Base-by-base conservation (phyloP, 1,140 invertebrate species). In the Nomia melanderi region DNA sequence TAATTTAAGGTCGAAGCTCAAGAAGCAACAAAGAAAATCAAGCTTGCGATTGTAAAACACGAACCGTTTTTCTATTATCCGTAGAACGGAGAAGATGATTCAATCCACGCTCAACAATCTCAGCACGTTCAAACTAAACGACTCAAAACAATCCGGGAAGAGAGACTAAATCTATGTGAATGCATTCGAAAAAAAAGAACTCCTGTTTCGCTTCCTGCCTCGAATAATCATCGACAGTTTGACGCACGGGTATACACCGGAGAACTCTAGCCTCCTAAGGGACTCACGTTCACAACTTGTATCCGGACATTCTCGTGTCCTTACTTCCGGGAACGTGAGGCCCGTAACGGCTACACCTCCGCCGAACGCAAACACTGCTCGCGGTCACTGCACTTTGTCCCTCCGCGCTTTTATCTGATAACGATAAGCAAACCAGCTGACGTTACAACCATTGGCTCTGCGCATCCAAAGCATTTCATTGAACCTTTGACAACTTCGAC, bases 301-400 rank as follows among this genome's bases (percentile, higher is more conserved):
- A 88, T 91, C 89, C 89, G 90, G 90, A 89, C 87, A 86, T 87
- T 90, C 87, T 83, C 83, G 81, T 88, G 86, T 87, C 79, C 82
- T 81, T 82, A 90, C 90, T 91, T 91, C 90, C 90, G 90, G 88
- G 86, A 90, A 91, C 90, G 90, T 91, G 90, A 91, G 88, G 66
- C 71, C 79, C 66, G 79, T 84, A 86, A 87, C 81, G 75, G 79
- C 66, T 62, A 63, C 78, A 77, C 73, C 70, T 66, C 82, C 81
- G 74, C 81, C 81, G 76, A 81, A 87, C 84, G 81, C 78, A 79
- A 76, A 79, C 72, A 56, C 63, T 67, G 76, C 62, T 77, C 27
- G 74, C 84, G 87, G 86, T 89, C 89, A 90, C 82, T 88, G 89
- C 89, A 89, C 89, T 87, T 73, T 66, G 29, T 67, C 67, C 75